Conservation (phyloP, 2,797 vertebrate species). For the Poecilia velifera region DNA sequence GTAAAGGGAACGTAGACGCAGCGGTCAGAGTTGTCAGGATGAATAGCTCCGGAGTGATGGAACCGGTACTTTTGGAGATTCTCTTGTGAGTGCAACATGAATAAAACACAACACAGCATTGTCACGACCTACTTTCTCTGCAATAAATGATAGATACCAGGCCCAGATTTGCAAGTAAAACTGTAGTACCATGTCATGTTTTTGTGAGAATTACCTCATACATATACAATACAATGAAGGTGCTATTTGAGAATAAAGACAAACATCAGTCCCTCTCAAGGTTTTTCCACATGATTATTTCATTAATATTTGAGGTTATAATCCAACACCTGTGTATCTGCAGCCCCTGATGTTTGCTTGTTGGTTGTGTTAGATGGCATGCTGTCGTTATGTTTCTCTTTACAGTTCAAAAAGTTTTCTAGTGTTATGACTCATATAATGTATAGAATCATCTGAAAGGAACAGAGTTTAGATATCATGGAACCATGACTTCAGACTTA, state of each 20-base stretch:
- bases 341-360: neutral
- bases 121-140: slow-evolving; percentile 40
- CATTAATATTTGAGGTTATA: neutral
- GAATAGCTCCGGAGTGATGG: slow-evolving; percentile 25
- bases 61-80: slow-evolving; percentile 31
- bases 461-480: neutral
- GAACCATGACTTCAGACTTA: neutral
- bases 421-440: neutral
- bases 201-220: neutral
- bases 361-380: neutral
- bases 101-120: slow-evolving; percentile 32
- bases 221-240: neutral
- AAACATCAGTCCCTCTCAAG: neutral
- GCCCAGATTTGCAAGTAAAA: neutral
- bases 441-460: neutral
- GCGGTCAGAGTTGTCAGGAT: slow-evolving; percentile 8
- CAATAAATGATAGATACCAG: slow-evolving; percentile 25
- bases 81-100: slow-evolving; percentile 33
- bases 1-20: neutral
- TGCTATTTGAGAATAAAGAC: neutral
- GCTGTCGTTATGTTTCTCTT: neutral
- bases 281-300: neutral
- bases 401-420: neutral
- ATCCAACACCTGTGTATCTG: neutral
- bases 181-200: neutral